Conservation (phyloP, 2,888 invertebrate species). For the Mellilla xanthometata region DNA sequence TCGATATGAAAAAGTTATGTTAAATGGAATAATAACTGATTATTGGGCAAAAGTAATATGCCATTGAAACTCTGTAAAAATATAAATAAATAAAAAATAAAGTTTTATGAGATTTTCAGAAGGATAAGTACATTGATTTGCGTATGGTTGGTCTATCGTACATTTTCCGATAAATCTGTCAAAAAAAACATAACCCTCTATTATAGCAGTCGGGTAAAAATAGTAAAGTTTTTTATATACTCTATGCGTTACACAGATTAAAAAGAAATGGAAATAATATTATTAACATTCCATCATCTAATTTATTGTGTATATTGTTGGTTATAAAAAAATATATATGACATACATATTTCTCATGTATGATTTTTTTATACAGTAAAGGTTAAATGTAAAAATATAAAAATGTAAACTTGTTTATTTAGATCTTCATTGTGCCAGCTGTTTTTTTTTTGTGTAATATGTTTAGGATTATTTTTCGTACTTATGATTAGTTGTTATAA, state of each 20-base stretch:
- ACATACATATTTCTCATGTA: constrained; percentile 79
- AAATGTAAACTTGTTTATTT: constrained; percentile 65
- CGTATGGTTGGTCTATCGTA: no score
- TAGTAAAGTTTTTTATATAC: no score
- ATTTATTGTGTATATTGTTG: constrained; percentile 81
- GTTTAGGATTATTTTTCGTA: constrained; percentile 75
- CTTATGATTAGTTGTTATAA: constrained; percentile 70
- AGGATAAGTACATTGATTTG: no score
- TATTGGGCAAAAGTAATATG: no score
- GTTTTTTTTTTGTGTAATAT: constrained; percentile 57
- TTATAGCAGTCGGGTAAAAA: no score
- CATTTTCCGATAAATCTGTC: no score
- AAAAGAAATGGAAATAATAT: constrained; percentile 62
- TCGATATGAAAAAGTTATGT: no score
- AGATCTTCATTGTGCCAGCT: constrained; percentile 82
- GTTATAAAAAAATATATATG: constrained; percentile 43
- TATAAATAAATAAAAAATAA: no score
- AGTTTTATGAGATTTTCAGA: no score
- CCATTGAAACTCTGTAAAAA: no score
- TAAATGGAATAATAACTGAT: no score
- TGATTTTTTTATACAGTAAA: constrained; percentile 56
- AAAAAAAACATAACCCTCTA: no score
- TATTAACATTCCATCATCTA: constrained; percentile 81
- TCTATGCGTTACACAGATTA: background rate
- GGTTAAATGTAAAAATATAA: constrained; percentile 62